A percentile compares a stretch with the other conserved stretches of the same genome.
Evolutionary conservation across 2,888 invertebrate species (phyloP).

Genomic region (Apamea anceps): DNA sequence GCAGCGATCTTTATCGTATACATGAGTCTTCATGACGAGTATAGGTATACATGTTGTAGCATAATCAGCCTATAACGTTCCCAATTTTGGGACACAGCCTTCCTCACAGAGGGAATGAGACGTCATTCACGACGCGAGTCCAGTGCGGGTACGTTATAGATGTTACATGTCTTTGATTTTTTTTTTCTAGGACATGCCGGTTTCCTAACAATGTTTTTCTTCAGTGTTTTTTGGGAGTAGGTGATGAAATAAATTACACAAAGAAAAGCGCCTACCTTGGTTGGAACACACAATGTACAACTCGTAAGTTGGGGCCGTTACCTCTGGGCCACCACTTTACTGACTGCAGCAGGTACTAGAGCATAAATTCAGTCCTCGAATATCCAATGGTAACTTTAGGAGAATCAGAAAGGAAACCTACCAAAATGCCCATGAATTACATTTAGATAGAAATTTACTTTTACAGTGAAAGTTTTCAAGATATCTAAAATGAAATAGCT

Average conservation of each 20-base stretch:
- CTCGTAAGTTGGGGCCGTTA: neutral
- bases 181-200: neutral
- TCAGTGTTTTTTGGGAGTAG: neutral
- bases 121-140: neutral
- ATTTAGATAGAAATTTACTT: constrained; percentile 34
- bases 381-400: neutral
- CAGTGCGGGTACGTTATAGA: neutral
- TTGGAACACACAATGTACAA: neutral
- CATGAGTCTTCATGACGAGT: neutral
- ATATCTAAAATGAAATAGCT: constrained; percentile 44
- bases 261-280: neutral
- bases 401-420: neutral
- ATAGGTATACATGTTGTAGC: too few relatives aligned
- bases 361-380: neutral
- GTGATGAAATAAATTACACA: neutral
- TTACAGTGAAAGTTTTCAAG: constrained; percentile 44
- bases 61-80: neutral
- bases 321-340: neutral
- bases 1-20: constrained; percentile 1
- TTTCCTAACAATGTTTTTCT: neutral
- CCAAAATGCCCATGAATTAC: constrained; percentile 21
- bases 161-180: neutral
- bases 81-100: neutral
- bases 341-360: neutral
- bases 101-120: neutral